Evolutionary conservation across 2,113 vertebrate genomes (phyloP), one percentile per base, ranked within the genome.

Genomic region (Oncorhynchus clarkii): DNA sequence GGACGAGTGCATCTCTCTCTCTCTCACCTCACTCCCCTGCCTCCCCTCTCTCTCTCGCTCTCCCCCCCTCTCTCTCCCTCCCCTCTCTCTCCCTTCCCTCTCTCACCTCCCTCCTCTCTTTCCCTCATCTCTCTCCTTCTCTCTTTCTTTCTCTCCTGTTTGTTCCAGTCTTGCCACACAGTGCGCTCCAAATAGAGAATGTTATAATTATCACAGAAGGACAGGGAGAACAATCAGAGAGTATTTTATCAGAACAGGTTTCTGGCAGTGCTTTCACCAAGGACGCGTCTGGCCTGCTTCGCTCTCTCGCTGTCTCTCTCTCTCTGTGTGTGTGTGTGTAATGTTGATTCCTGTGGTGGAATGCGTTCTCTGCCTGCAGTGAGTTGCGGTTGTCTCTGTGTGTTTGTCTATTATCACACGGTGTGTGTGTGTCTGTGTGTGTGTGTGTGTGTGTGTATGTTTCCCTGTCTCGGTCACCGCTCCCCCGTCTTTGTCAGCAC

Each of bases 181-280:
- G 59, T 24, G n/a, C 5, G 59, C 16, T 62, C n/a, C 60, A 14
- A 11, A 64, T 6, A 68, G n/a, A 70, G 4, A 20, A 34, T 49
- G 34, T 69, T 59, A 29, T 51, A 73, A 67, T 24, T 64, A 72
- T 57, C 48, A 7, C 26, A 49, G 71, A 57, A 75, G 45, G 73
- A 75, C 72, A 77, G 57, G 5, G 24, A 13, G 74, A 77, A 73
- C 71, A 74, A 64, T 74, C 60, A 39, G n/a, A 71, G n/a, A 11
- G 14, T 75, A 24, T 71, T 48, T 59, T 48, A 39, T 66, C 60
- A 74, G 65, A 72, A 59, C 67, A 66, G 22, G 20, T 34, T 48
- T 72, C 59, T 72, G 59, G 16, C 73, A 59, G 45, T 8, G 48
- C 69, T 45, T 70, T 69, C 34, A 22, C 34, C 60, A 72, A 69